Base-by-base conservation (phyloP, 1,140 invertebrate species). In the Sitophilus oryzae region DNA sequence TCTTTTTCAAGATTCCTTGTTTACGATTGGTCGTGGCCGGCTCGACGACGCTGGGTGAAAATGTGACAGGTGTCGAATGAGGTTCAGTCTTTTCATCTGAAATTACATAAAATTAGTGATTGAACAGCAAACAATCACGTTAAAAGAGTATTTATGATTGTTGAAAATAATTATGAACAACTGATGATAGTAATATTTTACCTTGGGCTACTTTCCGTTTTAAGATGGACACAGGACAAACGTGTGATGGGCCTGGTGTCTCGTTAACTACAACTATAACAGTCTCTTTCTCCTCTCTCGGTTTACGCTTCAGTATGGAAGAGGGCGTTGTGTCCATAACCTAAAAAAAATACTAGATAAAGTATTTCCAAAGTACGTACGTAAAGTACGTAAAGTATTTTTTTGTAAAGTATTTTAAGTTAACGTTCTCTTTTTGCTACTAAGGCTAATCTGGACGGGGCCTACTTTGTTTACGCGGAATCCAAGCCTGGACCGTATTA, bases 1-100 rank as follows among this genome's bases (percentile, higher is more conserved):
- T 76, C 71, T 89, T 89, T 65, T 91, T 90, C 36, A 90, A 72
- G 63, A 90, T 91, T 37, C 86, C 86, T 41, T 81, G 80, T 63
- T 82, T 79, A 48, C 77, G 72, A 56, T 76, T 79, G 50, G 74
- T 76, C 16, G 77, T 72, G 11, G 73, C 71, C 4, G 78, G 76
- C 64, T 84, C 82, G 25, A 83, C 63, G 25, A 84, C 82, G 58
- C 71, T 83, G 1, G 82, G 81, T 3, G 82, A 84, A 70, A 84
- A 85, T 22, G 82, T 85, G 0, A 84, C 82, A 3, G 83, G 83
- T n/a, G 74, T 74, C 14, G 76, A 52, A 9, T 52, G 47, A 71
- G 60, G 77, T 74, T 73, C 80, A 53, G 76, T 76, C 46, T 57
- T 57, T 19, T 57, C 48, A 16, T 57, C 44, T 49, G 19, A 30